Evolutionary conservation across 2,888 invertebrate species (phyloP), one percentile per base, ranked within the genome.

Genomic region (Microplitis deprimator): DNA sequence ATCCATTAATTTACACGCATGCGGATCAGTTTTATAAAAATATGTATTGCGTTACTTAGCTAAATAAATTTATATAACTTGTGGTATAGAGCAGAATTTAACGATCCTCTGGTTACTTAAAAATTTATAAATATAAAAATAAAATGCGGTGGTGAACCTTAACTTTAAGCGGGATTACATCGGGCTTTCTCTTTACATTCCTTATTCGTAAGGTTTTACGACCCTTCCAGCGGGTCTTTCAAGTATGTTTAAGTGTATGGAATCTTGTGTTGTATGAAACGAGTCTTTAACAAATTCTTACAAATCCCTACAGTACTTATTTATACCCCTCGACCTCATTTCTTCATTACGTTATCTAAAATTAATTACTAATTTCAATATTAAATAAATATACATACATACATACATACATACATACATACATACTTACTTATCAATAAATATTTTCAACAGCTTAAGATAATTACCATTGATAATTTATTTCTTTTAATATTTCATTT

Each of bases 1-100:
- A 8, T 13, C 13, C 13, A 41, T 10, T 41, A 10, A 50, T 13
- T 80, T 82, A 80, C 79, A 77, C 79, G 79, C 77, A 50, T 72
- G 65, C 20, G 40, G 17, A 73, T 68, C 7, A 50, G 29, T 17
- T 41, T 41, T 50, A 41, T 65, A 62, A 72, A 16, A 62, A 7
- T 62, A 40, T 29, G 4, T 29, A 29, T 29, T 29, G 29, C 29
- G 29, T 29, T 29, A 29, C 3, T 29, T 29, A 29, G 29, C 29
- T 29, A 29, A 29, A 29, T 3, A 29, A 29, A 29, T 29, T 29
- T 29, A 29, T 29, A 4, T 3, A 29, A 29, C 3, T 2, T 29
- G 29, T 29, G 29, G 29, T 29, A 20, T 20, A 29, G 29, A 29
- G 29, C 29, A 29, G 29, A 29, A 29, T 4, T 29, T 29, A 40